Evolutionary conservation across 2,797 vertebrate species (phyloP).

Genomic region (Zonotrichia albicollis): DNA sequence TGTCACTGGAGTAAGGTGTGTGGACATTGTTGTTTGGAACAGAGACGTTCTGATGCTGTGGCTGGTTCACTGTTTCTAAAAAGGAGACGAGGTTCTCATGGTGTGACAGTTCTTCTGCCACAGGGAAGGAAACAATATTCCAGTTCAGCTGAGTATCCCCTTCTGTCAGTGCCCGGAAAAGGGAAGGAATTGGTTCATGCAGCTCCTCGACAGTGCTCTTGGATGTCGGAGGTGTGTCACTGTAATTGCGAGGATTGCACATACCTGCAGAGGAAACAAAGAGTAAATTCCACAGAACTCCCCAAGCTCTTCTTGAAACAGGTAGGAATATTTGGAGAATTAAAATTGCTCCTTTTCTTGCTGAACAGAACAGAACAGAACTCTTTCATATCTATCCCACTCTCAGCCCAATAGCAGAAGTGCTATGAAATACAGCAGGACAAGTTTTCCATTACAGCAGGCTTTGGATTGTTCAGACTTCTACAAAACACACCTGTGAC

Average conservation of each 20-base stretch:
- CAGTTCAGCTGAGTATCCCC: conserved; percentile 92
- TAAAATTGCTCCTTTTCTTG: neutral
- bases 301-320: neutral
- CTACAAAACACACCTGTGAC: neutral
- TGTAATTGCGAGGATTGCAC: conserved; percentile 98
- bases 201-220: conserved; percentile 98
- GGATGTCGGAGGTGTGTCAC: conserved; percentile 94
- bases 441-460: accelerated
- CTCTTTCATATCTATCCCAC: neutral
- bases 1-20: conserved; percentile 83
- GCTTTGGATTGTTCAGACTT: neutral
- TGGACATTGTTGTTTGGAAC: conserved; percentile 89
- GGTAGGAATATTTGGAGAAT: neutral
- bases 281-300: neutral
- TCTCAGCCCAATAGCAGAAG: neutral
- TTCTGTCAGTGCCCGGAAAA: conserved; percentile 95
- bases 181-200: conserved; percentile 92
- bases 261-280: conserved; percentile 80
- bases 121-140: conserved; percentile 96
- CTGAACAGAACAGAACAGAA: neutral
- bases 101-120: conserved; percentile 92
- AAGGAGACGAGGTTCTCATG: conserved; percentile 96
- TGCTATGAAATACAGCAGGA: neutral
- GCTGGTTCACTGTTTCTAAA: conserved; percentile 89
- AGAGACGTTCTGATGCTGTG: conserved; percentile 90